Evolutionary conservation across 2,113 vertebrate species (phyloP), one percentile per base, ranked within the genome.

Genomic region (Paradisaea rubra): DNA sequence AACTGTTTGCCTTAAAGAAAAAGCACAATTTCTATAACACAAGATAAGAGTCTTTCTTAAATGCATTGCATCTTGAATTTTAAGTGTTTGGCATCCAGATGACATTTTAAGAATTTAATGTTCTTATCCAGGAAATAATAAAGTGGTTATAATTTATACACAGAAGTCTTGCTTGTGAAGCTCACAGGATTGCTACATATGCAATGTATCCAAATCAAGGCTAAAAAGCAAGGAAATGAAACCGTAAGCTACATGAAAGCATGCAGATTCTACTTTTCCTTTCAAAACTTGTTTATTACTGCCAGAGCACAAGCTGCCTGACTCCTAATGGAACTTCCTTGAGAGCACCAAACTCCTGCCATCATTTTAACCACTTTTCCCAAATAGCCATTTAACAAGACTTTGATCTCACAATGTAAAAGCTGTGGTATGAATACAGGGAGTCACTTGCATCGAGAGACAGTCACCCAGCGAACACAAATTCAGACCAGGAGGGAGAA

Each of bases 81-180:
- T 83, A 86, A 95, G 59, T 70, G 64, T 73, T 89, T 96, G 93
- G 93, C 96, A 95, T 78, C 52, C 79, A 90, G 88, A 83, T 83
- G 76, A 90, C 52, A 84, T 90, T 86, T 94, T 61, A 86, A 94
- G 76, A 93, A 91, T 93, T 60, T 65, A 60, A 94, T 88, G 41
- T 45, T 91, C 78, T 90, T 94, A 94, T 90, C 72, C 91, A 94
- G 95, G 90, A 97, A 97, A 95, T 93, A 95, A 97, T 83, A 77
- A 95, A 83, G 56, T 61, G 77, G n/a, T 28, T 81, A 44, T 81
- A 95, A 95, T 93, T 95, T 86, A 95, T 93, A 86, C 41, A 63
- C 11, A 42, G 61, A 90, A 91, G 81, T 83, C 66, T 74, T 81
- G 41, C 25, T 94, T 91, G 79, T 86, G 76, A 95, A 95, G 44